phyloP scores from a whole-genome alignment of 2,113 vertebrate species.

The Takifugu flavidus region DNA sequence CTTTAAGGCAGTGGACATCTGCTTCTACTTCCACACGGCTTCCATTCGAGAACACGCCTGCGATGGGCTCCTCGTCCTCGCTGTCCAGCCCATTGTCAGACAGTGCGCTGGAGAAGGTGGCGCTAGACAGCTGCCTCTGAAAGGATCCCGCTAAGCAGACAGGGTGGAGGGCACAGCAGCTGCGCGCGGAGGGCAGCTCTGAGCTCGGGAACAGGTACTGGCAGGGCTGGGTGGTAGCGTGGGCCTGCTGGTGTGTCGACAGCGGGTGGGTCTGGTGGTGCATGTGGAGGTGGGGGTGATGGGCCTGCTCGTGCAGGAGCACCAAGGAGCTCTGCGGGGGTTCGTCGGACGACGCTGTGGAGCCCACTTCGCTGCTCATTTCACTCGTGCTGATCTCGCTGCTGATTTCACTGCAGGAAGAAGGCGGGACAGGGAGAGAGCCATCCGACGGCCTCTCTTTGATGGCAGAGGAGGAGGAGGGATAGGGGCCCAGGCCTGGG shows the following conservation, averaged over 20 bases:
- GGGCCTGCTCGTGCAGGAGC: slow-evolving; percentile 65
- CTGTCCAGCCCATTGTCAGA: slow-evolving; percentile 97
- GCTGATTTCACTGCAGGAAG: slow-evolving; percentile 96
- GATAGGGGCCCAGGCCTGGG: slow-evolving; percentile 73
- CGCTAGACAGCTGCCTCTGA: slow-evolving; percentile 94
- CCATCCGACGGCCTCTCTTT: slow-evolving; percentile 76
- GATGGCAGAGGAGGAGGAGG: slow-evolving; percentile 62
- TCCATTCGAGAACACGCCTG: slow-evolving; percentile 93
- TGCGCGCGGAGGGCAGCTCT: slow-evolving; percentile 74
- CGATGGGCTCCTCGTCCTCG: slow-evolving; percentile 94
- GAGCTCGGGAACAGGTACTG: slow-evolving; percentile 60
- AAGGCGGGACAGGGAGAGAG: slow-evolving; percentile 72
- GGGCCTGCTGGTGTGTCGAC: slow-evolving; percentile 57
- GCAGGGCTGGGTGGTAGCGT: slow-evolving; percentile 57
- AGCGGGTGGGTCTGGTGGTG: slow-evolving; percentile 59
- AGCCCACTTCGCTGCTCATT: slow-evolving; percentile 99
- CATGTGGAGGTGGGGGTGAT: slow-evolving; percentile 58
- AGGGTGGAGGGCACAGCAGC: slow-evolving; percentile 88
- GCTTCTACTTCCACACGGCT: slow-evolving; percentile 95
- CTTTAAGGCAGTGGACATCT: slow-evolving; percentile 86
- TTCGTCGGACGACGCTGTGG: slow-evolving; percentile 93
- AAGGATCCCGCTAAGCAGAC: slow-evolving; percentile 81
- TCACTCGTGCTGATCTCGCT: slow-evolving; percentile 98
- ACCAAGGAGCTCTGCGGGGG: slow-evolving; percentile 78
- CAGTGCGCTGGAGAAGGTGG: slow-evolving; percentile 95